Evolutionary conservation across 1,140 invertebrate genomes (phyloP), one percentile per base, ranked within the genome.

Genomic region (Galleria mellonella): DNA sequence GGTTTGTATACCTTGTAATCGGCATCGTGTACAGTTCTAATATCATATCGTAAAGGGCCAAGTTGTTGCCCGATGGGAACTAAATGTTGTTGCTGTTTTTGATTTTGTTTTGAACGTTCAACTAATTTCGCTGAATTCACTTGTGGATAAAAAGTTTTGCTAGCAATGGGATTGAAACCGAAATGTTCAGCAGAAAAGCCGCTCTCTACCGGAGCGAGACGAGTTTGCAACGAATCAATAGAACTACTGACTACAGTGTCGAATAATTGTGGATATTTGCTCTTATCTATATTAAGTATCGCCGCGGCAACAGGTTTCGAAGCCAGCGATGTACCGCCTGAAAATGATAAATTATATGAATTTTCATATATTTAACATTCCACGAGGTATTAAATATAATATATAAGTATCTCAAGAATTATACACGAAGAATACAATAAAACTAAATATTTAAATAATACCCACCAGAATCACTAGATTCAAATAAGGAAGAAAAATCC

Each of bases 1-100:
- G 83, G 60, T 42, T 78, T 75, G 53, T 82, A 83, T 30, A 86
- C 74, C 67, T 73, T 86, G 61, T 87, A 87, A 62, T 78, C 72
- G 30, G 72, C 64, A 42, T 87, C 84, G 31, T 87, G 86, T 38
- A 82, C 55, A 9, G 78, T 83, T 59, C 72, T 45, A 40, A 87
- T 83, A 51, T 87, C 72, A 57, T 83, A 87, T 64, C 76, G 70
- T 43, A 84, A 70, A 31, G 81, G 75, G 27, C 60, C 56, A 35
- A 55, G 45, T 48, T 71, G 64, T 44, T 77, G 66, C 23, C 66
- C 56, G 37, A 64, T 51, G 36, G 72, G 70, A 33, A 61, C 46
- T 17, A 48, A 39, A n/a, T 65, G 59, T 38, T 51, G 55, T 33
- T 61, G 59, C 30, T 45, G 55, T 32, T 51, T 48, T 29, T 68